These are phyloP conservation scores for Stigmatopora argus DNA, from an alignment of 2,113 vertebrate genomes.

Conservation along the genomic window DNA sequence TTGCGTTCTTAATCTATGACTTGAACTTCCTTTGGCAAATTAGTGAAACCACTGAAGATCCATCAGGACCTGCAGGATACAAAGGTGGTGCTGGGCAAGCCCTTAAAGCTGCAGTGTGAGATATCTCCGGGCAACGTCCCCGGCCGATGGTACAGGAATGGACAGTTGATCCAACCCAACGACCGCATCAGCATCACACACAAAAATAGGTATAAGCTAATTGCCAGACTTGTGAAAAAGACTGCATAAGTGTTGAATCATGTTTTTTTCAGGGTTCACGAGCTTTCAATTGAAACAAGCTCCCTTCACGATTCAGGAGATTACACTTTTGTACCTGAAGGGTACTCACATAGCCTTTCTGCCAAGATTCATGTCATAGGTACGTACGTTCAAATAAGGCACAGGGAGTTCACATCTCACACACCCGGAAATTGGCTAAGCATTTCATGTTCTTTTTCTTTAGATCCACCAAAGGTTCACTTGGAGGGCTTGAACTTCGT, in stretches of 20 bases:
- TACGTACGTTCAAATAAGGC: conserved; percentile 67
- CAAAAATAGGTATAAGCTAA: conserved; percentile 78
- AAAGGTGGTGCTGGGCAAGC: conserved; percentile 82
- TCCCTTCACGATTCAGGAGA: conserved; percentile 86
- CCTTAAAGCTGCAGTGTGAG: conserved; percentile 87
- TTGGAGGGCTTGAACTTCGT: conserved; percentile 84
- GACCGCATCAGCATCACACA: conserved; percentile 85
- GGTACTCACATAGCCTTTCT: conserved; percentile 81
- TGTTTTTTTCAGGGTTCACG: conserved; percentile 76
- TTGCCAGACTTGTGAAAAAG: background rate
- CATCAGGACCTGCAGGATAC: conserved; percentile 79
- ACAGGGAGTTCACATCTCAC: background rate
- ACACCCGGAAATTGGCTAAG: background rate
- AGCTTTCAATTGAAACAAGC: conserved; percentile 75
- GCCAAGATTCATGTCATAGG: conserved; percentile 89
- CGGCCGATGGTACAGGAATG: conserved; percentile 95
- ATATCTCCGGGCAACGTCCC: conserved; percentile 82
- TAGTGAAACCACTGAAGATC: conserved; percentile 92
- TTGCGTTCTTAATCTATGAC: background rate
- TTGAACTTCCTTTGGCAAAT: conserved; percentile 28
- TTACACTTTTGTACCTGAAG: conserved; percentile 90
- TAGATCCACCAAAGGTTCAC: conserved; percentile 89
- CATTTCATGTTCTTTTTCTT: conserved; percentile 8
- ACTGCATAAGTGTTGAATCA: background rate
- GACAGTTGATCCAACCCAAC: conserved; percentile 81